Base-by-base conservation (phyloP, 2,888 invertebrate genomes). In the Ferdinandea cuprea region DNA sequence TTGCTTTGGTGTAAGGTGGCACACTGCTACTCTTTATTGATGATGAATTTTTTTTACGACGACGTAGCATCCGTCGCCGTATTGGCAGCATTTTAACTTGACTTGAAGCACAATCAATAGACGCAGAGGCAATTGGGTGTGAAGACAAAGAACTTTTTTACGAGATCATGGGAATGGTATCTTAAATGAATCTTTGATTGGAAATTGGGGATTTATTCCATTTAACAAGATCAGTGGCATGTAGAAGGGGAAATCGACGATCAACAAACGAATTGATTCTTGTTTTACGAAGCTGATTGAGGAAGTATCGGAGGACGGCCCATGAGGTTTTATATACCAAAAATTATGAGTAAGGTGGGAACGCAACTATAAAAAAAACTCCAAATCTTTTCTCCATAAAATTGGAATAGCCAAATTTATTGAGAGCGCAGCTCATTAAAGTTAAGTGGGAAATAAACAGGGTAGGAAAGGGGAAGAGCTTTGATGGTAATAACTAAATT, bases 81-180 rank as follows among this genome's bases (percentile, higher is more conserved):
- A 37, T 32, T 44, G n/a, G 32, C 63, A 19, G 40, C n/a, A n/a
- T n/a, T n/a, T n/a, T n/a, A n/a, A n/a, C n/a, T n/a, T n/a, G n/a
- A n/a, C n/a, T n/a, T n/a, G n/a, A n/a, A n/a, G n/a, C n/a, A n/a
- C n/a, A n/a, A n/a, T 40, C 30, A 40, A 73, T 63, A n/a, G 50
- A 13, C 37, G 30, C n/a, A n/a, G n/a, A n/a, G n/a, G 6, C 54
- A 74, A 71, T 69, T 54, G 61, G 59, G 71, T 65, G 69, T 59
- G 46, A 61, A 71, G 5, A 19, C 25, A 54, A n/a, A n/a, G n/a
- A n/a, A n/a, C n/a, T n/a, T 66, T 76, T 81, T 76, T 54, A 81
- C 48, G 81, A 76, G 81, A 71, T 76, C 74, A 69, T 44, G 48
- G 68, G 37, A 68, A 61, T 63, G n/a, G 71, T 40, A 72, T 52